Percentiles rank a stretch among this genome's conserved stretches.
Conservation (phyloP, 2,888 invertebrate species). For the Drosophila anomelani region DNA sequence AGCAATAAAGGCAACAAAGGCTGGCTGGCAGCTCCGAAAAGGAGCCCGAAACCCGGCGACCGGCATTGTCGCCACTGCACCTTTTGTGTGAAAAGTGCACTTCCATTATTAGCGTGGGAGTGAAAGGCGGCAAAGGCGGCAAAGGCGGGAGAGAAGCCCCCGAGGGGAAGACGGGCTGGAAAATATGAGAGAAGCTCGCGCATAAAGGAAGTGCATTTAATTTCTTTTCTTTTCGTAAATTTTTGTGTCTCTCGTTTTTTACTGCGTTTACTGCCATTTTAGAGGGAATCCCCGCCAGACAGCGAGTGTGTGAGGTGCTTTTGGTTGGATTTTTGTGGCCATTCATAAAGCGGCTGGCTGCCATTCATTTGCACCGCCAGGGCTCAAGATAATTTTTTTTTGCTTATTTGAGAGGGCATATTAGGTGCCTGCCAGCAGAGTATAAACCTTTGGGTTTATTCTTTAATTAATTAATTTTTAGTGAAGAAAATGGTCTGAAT, state of each 20-base stretch:
- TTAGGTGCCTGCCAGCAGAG: background rate
- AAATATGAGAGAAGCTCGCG: slow-evolving; percentile 72
- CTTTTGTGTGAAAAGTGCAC: slow-evolving; percentile 80
- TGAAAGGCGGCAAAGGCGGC: background rate
- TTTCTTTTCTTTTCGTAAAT: slow-evolving; percentile 72
- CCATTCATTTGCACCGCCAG: slow-evolving; percentile 35
- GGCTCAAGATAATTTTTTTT: background rate
- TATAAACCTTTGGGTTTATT: too few relatives aligned
- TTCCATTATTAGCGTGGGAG: slow-evolving; percentile 74
- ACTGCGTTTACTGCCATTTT: slow-evolving; percentile 8
- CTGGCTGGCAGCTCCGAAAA: background rate
- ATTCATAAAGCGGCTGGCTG: slow-evolving; percentile 65
- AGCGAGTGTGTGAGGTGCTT: slow-evolving; percentile 9
- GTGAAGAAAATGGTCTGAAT: too few relatives aligned
- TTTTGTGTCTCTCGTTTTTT: slow-evolving; percentile 12
- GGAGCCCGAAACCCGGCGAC: slow-evolving; percentile 3
- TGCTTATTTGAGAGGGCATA: background rate
- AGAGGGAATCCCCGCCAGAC: slow-evolving; percentile 10
- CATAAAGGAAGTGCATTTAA: slow-evolving; percentile 81
- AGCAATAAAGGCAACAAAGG: slow-evolving; percentile 70
- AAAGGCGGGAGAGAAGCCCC: background rate
- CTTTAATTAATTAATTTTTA: too few relatives aligned
- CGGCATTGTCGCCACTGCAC: slow-evolving; percentile 69
- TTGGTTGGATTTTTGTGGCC: slow-evolving; percentile 48
- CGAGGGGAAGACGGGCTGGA: slow-evolving; percentile 29